Evolutionary conservation across 2,797 vertebrate species (phyloP), one percentile per base, ranked within the genome.

Genomic region (Epinephelus awoara): DNA sequence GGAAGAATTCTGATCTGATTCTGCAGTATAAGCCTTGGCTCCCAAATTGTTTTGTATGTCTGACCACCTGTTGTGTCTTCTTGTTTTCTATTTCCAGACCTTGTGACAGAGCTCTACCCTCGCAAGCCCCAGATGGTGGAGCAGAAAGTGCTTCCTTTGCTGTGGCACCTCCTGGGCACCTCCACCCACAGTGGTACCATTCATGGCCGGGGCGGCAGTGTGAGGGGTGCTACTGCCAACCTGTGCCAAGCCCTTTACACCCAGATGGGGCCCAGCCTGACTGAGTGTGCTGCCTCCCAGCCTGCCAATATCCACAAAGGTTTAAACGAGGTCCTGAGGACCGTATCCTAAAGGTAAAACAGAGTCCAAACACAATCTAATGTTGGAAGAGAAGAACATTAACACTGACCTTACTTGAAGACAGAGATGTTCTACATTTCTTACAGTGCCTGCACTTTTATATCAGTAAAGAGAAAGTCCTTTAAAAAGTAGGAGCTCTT

Each of bases 111-210:
- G 79, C 89, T 99, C 23, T 96, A 99, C 86, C 96, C 96, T 0
- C 96, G 96, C 55, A 98, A 96, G 89, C 97, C 97, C 25, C 93
- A 95, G 5, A 90, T 96, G 17, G 96, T 97, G 78, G 97, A 98
- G 91, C 97, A 98, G 88, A 97, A 96, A 84, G 97, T 95, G 14
- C 88, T 97, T 40, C 95, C 92, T 3, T 94, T 98, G 79, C 95
- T 99, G 38, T 98, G 98, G 97, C 97, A 98, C 79, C 97, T 98
- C 11, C 93, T 98, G 88, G 96, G 97, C 50, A 93, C 93, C 65
- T 91, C 95, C 25, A 95, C 92, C 9, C 92, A 94, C 82, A 96
- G 96, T 10, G 95, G 97, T 79, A 95, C 94, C 11, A 72, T 95
- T 61, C 95, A 96, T 3, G 95, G 96, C 38, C 92, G 96, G 1